Evolutionary conservation across 2,888 invertebrate species (phyloP).

Genomic region (Platycnemis pennipes): DNA sequence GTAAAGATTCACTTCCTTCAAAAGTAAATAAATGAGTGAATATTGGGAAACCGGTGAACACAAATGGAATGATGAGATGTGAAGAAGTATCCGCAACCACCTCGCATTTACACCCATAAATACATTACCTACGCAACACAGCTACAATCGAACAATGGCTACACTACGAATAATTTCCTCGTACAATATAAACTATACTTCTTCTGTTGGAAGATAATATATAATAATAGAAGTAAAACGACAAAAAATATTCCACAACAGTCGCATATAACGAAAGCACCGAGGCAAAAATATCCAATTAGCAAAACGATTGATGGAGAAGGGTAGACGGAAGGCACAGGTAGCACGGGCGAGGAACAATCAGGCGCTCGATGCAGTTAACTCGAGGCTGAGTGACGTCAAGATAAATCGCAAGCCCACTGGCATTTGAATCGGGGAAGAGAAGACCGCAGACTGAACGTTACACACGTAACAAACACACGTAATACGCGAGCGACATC

Average conservation of each 20-base stretch:
- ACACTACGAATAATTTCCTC: neutral
- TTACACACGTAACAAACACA: neutral
- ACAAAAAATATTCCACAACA: neutral
- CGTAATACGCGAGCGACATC: too few relatives aligned
- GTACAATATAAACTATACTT: too few relatives aligned
- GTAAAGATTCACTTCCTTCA: too few relatives aligned
- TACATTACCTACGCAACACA: too few relatives aligned
- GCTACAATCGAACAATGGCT: too few relatives aligned
- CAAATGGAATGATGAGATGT: neutral
- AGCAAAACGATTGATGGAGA: neutral
- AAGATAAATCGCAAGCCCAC: neutral
- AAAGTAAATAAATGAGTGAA: too few relatives aligned
- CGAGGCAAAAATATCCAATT: constrained; percentile 1
- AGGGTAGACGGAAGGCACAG: neutral
- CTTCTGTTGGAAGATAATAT: too few relatives aligned
- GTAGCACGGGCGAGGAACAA: neutral
- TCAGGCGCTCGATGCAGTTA: neutral
- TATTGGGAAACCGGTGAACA: too few relatives aligned
- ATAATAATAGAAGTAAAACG: neutral
- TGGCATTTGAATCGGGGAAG: neutral
- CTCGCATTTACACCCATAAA: too few relatives aligned
- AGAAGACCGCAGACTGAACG: neutral
- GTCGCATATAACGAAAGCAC: neutral
- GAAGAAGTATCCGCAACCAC: neutral
- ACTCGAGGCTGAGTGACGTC: neutral